Evolutionary conservation across 1,140 invertebrate genomes (phyloP).

Genomic region (Copidosoma floridanum): DNA sequence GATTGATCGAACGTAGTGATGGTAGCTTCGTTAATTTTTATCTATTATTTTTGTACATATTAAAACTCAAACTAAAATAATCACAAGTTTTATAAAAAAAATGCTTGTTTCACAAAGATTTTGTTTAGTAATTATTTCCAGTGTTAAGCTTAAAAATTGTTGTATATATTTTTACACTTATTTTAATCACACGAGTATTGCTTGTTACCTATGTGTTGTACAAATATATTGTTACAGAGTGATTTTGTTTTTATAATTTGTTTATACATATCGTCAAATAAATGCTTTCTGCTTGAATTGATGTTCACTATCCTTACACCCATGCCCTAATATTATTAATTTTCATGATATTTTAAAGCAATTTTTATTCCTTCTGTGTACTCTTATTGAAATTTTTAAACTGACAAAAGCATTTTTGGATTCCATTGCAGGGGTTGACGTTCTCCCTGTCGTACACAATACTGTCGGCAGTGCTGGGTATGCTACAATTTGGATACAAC

Average conservation of each 20-base stretch:
- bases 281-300: background rate
- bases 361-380: background rate
- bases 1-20: too few species aligned
- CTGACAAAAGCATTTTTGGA: too few species aligned
- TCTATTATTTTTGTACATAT: too few species aligned
- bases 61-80: too few species aligned
- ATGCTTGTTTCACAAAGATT: too few species aligned
- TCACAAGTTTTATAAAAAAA: too few species aligned
- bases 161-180: too few species aligned
- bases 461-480: slow-evolving; percentile 89
- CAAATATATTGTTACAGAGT: background rate
- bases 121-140: too few species aligned
- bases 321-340: background rate
- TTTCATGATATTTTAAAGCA: too few species aligned
- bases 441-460: slow-evolving; percentile 90
- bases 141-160: too few species aligned
- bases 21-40: too few species aligned
- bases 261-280: background rate
- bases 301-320: background rate
- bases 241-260: background rate
- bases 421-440: slow-evolving; percentile 85
- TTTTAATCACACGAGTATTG: too few species aligned
- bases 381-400: background rate
- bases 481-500: slow-evolving; percentile 99
- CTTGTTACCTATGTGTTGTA: background rate